Conservation (phyloP, 2,797 vertebrate species). For the Hyperoplus immaculatus region DNA sequence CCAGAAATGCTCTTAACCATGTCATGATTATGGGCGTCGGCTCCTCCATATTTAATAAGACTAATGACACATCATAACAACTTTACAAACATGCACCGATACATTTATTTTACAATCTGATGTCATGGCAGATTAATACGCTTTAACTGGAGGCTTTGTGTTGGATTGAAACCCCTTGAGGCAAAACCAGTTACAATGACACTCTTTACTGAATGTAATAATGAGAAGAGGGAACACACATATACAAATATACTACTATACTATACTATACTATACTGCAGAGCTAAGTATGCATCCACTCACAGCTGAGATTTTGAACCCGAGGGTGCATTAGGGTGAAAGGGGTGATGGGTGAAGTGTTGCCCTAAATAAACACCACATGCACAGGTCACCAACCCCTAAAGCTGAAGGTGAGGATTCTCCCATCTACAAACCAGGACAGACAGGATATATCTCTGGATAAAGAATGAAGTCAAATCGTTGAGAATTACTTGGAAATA, state of each 20-base stretch:
- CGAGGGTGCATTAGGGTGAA: conserved; percentile 5
- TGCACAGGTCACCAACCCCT: background rate
- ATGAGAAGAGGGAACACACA: conserved; percentile 20
- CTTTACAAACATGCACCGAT: conserved; percentile 6
- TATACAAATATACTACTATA: background rate
- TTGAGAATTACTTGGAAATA: too few species aligned
- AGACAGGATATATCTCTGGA: background rate
- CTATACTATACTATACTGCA: background rate
- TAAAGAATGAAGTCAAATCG: background rate
- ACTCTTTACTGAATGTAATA: conserved; percentile 23
- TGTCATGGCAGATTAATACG: background rate
- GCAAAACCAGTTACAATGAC: conserved; percentile 28
- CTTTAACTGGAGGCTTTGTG: conserved; percentile 5
- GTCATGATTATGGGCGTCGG: background rate
- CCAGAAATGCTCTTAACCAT: conserved; percentile 2
- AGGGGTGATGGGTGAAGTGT: background rate
- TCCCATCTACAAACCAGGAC: background rate
- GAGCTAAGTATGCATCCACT: background rate
- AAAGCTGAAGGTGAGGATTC: background rate
- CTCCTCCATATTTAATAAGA: conserved; percentile 9
- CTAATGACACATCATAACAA: background rate
- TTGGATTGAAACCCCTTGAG: conserved; percentile 24
- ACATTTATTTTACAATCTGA: conserved; percentile 9
- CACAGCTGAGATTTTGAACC: background rate
- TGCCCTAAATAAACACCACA: conserved; percentile 8